A percentile compares a stretch with the other conserved stretches of the same genome.
Evolutionary conservation across 92 coral and sea anemone species (phyloP).

Genomic region (Actinostola sp.): DNA sequence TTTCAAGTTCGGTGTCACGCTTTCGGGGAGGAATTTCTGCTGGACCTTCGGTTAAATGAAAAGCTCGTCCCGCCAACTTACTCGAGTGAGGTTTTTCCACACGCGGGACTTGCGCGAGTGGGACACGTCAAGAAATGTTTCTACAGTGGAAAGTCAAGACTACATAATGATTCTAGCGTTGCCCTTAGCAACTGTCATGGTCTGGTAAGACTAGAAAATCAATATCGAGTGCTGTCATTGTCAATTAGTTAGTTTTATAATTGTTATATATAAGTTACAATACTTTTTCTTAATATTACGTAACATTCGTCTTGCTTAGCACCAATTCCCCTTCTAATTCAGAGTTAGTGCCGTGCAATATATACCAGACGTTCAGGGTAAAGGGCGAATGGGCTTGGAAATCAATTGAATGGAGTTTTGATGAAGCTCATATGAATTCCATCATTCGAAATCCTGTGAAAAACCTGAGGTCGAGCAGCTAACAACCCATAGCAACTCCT

Average conservation of each 20-base stretch:
- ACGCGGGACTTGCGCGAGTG: conserved; percentile 15
- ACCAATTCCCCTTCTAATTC: too few relatives aligned
- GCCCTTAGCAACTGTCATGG: conserved; percentile 80
- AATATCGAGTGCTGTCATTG: too few relatives aligned
- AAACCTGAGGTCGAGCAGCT: too few relatives aligned
- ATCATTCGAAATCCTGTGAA: too few relatives aligned
- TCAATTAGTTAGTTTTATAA: too few relatives aligned
- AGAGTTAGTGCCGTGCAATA: too few relatives aligned
- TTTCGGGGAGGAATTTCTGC: conserved; percentile 65
- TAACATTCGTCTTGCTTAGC: too few relatives aligned
- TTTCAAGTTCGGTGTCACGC: conserved; percentile 54
- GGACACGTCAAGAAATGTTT: conserved; percentile 46
- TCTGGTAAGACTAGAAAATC: conserved; percentile 62
- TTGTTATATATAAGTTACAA: too few relatives aligned
- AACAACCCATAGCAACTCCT: too few relatives aligned
- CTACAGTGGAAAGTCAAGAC: conserved; percentile 62
- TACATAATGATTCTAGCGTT: conserved; percentile 58
- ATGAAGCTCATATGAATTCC: not conserved
- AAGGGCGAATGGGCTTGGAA: too few relatives aligned
- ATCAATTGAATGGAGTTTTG: conserved; percentile 4
- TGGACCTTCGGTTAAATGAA: conserved; percentile 57
- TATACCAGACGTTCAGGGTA: too few relatives aligned
- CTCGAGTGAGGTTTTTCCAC: conserved; percentile 50
- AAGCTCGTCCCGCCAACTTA: conserved; percentile 62
- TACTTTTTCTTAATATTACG: too few relatives aligned